Evolutionary conservation across 2,888 invertebrate genomes (phyloP).

Genomic region (Nomada ruficornis): DNA sequence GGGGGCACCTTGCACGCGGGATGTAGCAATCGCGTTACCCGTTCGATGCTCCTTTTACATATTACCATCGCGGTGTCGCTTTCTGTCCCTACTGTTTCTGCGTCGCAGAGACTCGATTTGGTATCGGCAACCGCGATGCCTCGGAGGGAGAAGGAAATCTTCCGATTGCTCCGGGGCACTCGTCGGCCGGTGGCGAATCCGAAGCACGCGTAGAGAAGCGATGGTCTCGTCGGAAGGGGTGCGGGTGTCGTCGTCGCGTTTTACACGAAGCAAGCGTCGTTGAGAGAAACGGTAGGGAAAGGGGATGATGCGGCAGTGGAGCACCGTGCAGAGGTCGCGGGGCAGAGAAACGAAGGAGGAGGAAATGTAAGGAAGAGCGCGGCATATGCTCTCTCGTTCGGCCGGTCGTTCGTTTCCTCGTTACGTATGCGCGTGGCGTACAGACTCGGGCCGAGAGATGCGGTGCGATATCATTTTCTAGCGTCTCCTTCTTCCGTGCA

Average conservation of each 20-base stretch:
- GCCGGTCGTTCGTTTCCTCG: constrained; percentile 70
- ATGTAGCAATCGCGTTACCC: too few species aligned
- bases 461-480: constrained; percentile 79
- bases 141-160: too few species aligned
- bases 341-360: not conserved
- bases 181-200: too few species aligned
- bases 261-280: not conserved
- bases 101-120: too few species aligned
- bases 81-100: too few species aligned
- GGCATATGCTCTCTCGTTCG: constrained; percentile 70
- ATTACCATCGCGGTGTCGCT: too few species aligned
- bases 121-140: too few species aligned
- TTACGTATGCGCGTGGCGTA: constrained; percentile 80
- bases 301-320: not conserved
- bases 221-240: not conserved
- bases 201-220: too few species aligned
- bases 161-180: too few species aligned
- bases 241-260: not conserved
- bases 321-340: not conserved
- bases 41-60: too few species aligned
- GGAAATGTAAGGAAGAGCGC: constrained; percentile 51
- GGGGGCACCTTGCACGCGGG: too few species aligned
- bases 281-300: not conserved
- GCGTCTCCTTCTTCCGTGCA: constrained; percentile 65
- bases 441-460: constrained; percentile 71